A percentile compares a stretch with the other conserved stretches of the same genome.
phyloP scores from a whole-genome alignment of 2,113 vertebrate genomes.

The Oryctolagus cuniculus region DNA sequence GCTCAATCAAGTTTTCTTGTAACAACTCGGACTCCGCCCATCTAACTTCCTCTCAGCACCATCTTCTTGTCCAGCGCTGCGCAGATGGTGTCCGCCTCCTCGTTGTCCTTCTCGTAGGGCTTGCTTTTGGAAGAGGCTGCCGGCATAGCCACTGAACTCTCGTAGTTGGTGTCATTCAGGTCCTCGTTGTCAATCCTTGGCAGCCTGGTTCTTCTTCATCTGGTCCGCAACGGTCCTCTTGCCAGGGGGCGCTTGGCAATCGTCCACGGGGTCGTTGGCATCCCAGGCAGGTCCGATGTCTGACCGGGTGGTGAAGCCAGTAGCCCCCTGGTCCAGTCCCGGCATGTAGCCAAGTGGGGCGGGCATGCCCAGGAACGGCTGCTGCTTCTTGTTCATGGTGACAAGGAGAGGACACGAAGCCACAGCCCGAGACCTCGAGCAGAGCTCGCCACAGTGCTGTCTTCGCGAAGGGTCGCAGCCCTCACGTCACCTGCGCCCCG shows the following conservation, averaged over 20 bases:
- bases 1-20: no score
- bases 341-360: no score
- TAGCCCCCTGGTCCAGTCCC: no score
- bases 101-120: constrained; percentile 98
- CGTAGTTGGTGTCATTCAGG: constrained; percentile 98
- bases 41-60: constrained; percentile 93
- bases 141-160: constrained; percentile 90
- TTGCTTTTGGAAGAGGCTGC: constrained; percentile 76
- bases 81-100: constrained; percentile 98
- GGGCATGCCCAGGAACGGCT: no score
- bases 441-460: no score
- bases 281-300: constrained; percentile 99
- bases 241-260: constrained; percentile 96
- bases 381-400: no score
- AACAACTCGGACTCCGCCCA: no score
- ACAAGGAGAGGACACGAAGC: no score
- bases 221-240: constrained; percentile 98
- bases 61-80: constrained; percentile 98
- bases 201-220: constrained; percentile 97
- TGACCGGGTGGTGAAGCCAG: constrained; percentile 94
- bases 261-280: constrained; percentile 98
- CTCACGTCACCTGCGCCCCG: no score
- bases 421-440: no score
- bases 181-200: constrained; percentile 97
- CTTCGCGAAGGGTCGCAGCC: no score